phyloP scores from a whole-genome alignment of 1,140 invertebrate genomes.

The Steinernema khuongi region DNA sequence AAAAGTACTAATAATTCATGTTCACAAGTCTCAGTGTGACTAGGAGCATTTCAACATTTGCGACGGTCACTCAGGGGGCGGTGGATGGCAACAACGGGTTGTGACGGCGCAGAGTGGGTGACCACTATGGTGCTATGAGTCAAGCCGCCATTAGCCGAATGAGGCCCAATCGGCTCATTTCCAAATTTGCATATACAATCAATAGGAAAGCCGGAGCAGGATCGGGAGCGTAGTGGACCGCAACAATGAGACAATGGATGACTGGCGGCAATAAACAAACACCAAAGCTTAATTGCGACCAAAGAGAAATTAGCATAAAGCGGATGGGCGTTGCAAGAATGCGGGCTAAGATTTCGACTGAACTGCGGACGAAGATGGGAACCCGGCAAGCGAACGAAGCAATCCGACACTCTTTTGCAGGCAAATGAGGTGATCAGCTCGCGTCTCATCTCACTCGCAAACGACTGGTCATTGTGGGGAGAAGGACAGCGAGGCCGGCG shows the following conservation, averaged over 20 bases:
- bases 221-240: neutral
- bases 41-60: too few species aligned
- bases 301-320: neutral
- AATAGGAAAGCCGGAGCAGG: neutral
- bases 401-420: neutral
- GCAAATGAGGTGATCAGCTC: constrained; percentile 4
- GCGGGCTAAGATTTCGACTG: neutral
- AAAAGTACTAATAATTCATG: constrained; percentile 9
- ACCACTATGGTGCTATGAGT: constrained; percentile 12
- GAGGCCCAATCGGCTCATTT: constrained; percentile 9
- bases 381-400: neutral
- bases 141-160: constrained; percentile 8
- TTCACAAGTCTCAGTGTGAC: neutral
- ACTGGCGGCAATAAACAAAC: neutral
- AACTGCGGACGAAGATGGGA: neutral
- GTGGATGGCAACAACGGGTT: too few species aligned
- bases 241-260: neutral
- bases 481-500: neutral
- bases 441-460: neutral
- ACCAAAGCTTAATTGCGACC: neutral
- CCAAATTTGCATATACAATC: constrained; percentile 15
- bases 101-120: too few species aligned
- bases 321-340: neutral
- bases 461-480: constrained; percentile 1
- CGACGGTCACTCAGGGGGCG: too few species aligned